Percentiles rank a stretch among this genome's conserved stretches.
These are phyloP conservation scores for Tiliacea aurago DNA, from an alignment of 2,888 invertebrate species.

Conservation along the genomic window DNA sequence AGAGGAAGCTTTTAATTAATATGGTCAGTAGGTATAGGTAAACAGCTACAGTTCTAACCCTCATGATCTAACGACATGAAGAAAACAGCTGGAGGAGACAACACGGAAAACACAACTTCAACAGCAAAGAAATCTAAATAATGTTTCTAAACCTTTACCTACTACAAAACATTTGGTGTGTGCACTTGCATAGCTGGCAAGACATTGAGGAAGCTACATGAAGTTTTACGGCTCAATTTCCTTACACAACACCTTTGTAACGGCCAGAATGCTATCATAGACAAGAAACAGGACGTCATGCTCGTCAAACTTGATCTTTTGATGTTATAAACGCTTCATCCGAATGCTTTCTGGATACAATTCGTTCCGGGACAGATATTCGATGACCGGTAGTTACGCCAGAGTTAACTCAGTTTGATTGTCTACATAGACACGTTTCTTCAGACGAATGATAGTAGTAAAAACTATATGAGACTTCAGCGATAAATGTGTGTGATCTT, in stretches of 20 bases:
- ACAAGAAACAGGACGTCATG: slow-evolving; percentile 49
- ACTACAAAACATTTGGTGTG: slow-evolving; percentile 1
- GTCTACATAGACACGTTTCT: background rate
- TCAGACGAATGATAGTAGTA: background rate
- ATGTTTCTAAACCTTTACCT: background rate
- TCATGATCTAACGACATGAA: background rate
- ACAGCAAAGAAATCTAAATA: slow-evolving; percentile 9
- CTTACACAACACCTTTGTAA: slow-evolving; percentile 28
- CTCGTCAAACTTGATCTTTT: slow-evolving; percentile 57
- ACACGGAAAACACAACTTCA: background rate
- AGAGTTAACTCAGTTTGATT: slow-evolving; percentile 1
- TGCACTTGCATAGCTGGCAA: slow-evolving; percentile 17
- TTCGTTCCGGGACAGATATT: slow-evolving; percentile 45
- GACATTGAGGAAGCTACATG: slow-evolving; percentile 32
- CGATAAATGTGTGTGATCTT: background rate
- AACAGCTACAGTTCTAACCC: background rate
- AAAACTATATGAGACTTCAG: background rate
- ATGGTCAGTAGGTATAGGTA: background rate
- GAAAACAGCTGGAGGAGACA: background rate
- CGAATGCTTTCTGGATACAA: slow-evolving; percentile 45
- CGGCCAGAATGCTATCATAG: slow-evolving; percentile 5
- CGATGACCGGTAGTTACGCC: slow-evolving; percentile 5
- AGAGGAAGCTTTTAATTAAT: slow-evolving; percentile 10
- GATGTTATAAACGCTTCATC: slow-evolving; percentile 57
- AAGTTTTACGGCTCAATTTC: slow-evolving; percentile 35